Percentiles rank a stretch among this genome's conserved stretches.
phyloP scores from a whole-genome alignment of 2,113 vertebrate genomes.

The Ammodytes marinus region DNA sequence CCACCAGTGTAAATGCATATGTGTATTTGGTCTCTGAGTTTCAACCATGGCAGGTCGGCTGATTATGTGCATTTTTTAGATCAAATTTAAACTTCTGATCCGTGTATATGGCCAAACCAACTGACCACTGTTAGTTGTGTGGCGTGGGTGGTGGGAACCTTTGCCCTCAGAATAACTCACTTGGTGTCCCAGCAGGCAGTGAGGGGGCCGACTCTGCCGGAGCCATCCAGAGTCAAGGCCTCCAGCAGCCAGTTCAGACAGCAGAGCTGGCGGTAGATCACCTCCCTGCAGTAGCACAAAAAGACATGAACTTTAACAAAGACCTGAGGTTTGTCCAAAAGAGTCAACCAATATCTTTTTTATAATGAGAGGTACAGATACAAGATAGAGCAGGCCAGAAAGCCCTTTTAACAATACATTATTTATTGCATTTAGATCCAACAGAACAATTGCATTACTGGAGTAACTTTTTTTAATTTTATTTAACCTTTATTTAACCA shows the following conservation, averaged over 20 bases:
- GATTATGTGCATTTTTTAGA: background rate
- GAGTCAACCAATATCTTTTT: background rate
- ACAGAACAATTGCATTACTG: background rate
- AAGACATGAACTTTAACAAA: background rate
- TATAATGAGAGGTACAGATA: background rate
- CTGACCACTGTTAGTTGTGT: conserved; percentile 3
- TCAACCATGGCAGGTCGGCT: background rate
- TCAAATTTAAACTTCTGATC: background rate
- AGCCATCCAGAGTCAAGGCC: conserved; percentile 78
- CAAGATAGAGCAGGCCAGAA: background rate
- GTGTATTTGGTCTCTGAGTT: background rate
- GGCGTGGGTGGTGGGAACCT: conserved; percentile 11
- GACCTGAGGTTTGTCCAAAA: background rate
- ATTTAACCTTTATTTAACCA: no score
- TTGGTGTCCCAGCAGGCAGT: conserved; percentile 80
- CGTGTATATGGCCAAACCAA: background rate
- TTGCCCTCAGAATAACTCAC: conserved; percentile 25
- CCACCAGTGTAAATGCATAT: background rate
- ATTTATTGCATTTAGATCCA: no score
- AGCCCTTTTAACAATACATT: no score
- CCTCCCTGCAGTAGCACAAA: conserved; percentile 68
- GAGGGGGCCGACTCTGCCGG: conserved; percentile 64
- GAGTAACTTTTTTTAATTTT: no score
- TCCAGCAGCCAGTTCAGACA: conserved; percentile 86
- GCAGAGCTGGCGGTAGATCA: conserved; percentile 85